Evolutionary conservation across 1,140 invertebrate species (phyloP).

Genomic region (Holcopasites calliopsidis): DNA sequence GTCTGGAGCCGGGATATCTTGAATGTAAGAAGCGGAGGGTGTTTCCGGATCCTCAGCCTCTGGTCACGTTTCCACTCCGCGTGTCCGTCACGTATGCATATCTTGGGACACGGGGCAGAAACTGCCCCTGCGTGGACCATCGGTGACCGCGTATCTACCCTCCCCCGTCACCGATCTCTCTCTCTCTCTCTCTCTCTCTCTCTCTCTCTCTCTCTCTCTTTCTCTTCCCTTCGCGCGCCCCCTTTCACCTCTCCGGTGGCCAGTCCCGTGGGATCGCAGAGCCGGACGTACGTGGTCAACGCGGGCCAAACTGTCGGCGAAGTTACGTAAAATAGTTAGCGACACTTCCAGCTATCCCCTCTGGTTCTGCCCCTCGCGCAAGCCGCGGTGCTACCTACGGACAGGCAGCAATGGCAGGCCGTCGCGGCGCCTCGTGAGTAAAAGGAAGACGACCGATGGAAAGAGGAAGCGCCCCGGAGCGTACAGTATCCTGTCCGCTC

Average conservation of each 20-base stretch:
- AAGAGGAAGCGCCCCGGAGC: slow-evolving; percentile 46
- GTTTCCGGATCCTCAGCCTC: slow-evolving; percentile 43
- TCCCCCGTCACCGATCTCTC: no score
- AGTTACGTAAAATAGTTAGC: slow-evolving; percentile 81
- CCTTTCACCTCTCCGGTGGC: slow-evolving; percentile 41
- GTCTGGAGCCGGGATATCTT: slow-evolving; percentile 33
- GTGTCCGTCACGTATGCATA: slow-evolving; percentile 80
- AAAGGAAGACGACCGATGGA: slow-evolving; percentile 58
- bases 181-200: slow-evolving; percentile 10
- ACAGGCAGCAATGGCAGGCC: slow-evolving; percentile 62
- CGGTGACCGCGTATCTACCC: slow-evolving; percentile 49
- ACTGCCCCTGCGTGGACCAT: slow-evolving; percentile 68
- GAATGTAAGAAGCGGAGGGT: slow-evolving; percentile 15
- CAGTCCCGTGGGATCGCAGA: slow-evolving; percentile 72
- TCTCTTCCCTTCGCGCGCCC: slow-evolving; percentile 25
- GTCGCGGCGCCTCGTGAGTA: slow-evolving; percentile 52
- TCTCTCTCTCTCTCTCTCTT: slow-evolving; percentile 12
- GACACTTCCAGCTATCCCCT: slow-evolving; percentile 75
- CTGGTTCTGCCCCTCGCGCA: neutral
- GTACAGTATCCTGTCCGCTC: slow-evolving; percentile 65
- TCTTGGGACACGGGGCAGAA: slow-evolving; percentile 76
- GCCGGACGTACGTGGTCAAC: slow-evolving; percentile 80
- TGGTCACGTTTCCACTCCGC: slow-evolving; percentile 71
- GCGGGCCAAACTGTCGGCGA: slow-evolving; percentile 79
- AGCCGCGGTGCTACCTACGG: slow-evolving; percentile 50